phyloP scores from a whole-genome alignment of 1,140 invertebrate species.

The Drosophila sucinea region DNA sequence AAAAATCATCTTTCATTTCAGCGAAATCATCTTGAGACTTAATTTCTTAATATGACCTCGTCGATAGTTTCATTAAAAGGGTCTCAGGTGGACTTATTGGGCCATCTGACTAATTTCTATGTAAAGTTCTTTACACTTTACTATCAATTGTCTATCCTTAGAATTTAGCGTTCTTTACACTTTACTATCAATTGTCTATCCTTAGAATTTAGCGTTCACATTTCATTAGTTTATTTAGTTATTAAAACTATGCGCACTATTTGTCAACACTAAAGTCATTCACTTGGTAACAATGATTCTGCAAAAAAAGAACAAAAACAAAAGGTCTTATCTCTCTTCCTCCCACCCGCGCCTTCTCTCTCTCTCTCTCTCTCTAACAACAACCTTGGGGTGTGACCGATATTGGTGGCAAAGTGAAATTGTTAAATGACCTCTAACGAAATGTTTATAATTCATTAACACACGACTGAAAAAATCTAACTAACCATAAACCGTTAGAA shows the following conservation, averaged over 20 bases:
- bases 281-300: neutral
- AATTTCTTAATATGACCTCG: too few relatives aligned
- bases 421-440: constrained; percentile 17
- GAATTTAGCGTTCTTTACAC: too few relatives aligned
- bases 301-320: constrained; percentile 17
- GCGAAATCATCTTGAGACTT: too few relatives aligned
- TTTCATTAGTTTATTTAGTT: neutral
- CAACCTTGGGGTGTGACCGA: constrained; percentile 49
- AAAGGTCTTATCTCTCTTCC: neutral
- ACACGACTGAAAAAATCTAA: neutral
- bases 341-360: constrained; percentile 25
- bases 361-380: constrained; percentile 27
- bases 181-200: neutral
- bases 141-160: neutral
- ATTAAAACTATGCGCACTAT: too few relatives aligned
- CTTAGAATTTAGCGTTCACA: neutral
- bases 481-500: constrained; percentile 1
- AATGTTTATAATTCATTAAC: constrained; percentile 14
- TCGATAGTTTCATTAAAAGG: too few relatives aligned
- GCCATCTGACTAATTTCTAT: neutral
- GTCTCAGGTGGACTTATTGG: too few relatives aligned
- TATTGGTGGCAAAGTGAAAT: constrained; percentile 30
- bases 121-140: too few relatives aligned
- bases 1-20: too few relatives aligned
- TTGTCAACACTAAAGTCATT: too few relatives aligned